Conservation (phyloP, 2,888 invertebrate genomes). For the Philereme transversata region DNA sequence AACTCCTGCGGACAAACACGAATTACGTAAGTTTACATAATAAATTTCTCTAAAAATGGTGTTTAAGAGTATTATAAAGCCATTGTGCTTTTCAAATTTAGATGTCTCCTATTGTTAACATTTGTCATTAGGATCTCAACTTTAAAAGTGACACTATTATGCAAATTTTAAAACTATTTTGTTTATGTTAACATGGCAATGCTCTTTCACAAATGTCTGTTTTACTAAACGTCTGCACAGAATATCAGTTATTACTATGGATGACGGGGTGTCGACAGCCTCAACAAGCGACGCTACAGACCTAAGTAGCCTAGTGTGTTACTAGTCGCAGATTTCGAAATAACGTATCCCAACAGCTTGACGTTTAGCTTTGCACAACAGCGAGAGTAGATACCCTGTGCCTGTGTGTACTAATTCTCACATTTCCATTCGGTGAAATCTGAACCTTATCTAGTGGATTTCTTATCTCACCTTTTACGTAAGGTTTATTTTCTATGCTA, state of each 20-base stretch:
- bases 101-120: no score
- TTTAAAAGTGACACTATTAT: not conserved
- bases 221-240: not conserved
- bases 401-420: constrained; percentile 62
- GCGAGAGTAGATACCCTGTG: constrained; percentile 28
- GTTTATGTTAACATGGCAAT: not conserved
- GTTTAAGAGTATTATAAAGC: not conserved
- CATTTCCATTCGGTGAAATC: constrained; percentile 38
- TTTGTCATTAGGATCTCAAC: not conserved
- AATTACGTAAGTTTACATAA: constrained; percentile 7
- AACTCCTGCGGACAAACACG: constrained; percentile 84
- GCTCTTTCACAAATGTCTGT: not conserved
- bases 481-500: constrained; percentile 12
- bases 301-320: constrained; percentile 32
- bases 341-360: constrained; percentile 50
- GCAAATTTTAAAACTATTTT: not conserved
- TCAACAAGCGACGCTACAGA: constrained; percentile 25
- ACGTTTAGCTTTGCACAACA: constrained; percentile 63
- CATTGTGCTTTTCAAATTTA: no score
- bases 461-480: constrained; percentile 30
- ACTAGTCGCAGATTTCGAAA: constrained; percentile 62
- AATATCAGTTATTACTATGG: not conserved
- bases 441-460: constrained; percentile 37
- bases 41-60: not conserved
- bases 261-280: constrained; percentile 55